Base-by-base conservation (phyloP, 2,113 vertebrate species). In the Caretta caretta region DNA sequence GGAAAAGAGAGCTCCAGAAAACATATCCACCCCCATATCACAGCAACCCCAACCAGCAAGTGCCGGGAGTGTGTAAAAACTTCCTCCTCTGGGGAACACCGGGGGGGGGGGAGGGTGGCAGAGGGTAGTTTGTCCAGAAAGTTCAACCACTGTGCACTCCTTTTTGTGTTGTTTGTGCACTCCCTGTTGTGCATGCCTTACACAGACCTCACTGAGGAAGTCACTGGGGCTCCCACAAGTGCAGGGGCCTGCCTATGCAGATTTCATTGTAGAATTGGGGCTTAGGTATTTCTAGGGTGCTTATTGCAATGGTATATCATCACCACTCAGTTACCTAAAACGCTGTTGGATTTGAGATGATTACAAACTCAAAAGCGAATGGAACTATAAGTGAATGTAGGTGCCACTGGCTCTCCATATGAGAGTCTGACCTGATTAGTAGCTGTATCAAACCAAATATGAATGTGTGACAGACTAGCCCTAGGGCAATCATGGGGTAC, bases 391-490 rank as follows among this genome's bases (percentile, higher is more conserved):
- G 27, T 50, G 81, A 89, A 89, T 31, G n/a, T 50, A 14, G 78
- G n/a, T 27, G 51, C 65, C 69, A 54, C 76, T 87, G 29, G 3
- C 25, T 96, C n/a, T 90, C 46, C 35, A 54, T 20, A 0, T 51
- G 48, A 83, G 80, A 57, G 79, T 91, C 31, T 84, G n/a, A 42
- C 14, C 89, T 79, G 69, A 94, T 94, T 80, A 91, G 6, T 12
- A 86, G 4, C 8, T 90, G 69, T 69, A 46, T 1, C 27, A 42
- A 94, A 92, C 12, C 7, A 2, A 53, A 19, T 72, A 88, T 16
- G 6, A 8, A 0, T 13, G 2, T n/a, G 17, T 42, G 16, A 24
- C 1, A 84, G 16, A 24, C 49, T 54, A 10, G 1, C 42, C 4
- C 12, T 22, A 92, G 72, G 83, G 84, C 38, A 92, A 65, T 84